A percentile compares a stretch with the other conserved stretches of the same genome.
phyloP scores from a whole-genome alignment of 2,797 vertebrate genomes.

The Linurgus olivaceus region DNA sequence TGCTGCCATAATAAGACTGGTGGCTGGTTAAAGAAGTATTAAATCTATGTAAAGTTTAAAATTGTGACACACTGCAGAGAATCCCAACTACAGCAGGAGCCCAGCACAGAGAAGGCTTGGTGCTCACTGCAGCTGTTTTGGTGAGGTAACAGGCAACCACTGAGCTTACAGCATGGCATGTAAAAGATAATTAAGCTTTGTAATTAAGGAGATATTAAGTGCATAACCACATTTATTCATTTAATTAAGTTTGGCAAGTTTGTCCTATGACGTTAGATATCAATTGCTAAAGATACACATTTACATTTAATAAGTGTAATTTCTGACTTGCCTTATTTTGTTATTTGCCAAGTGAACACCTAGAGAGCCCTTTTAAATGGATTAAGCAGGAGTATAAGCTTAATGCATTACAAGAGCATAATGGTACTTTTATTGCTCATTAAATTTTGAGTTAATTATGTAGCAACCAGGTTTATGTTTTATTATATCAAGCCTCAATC shows the following conservation, averaged over 20 bases:
- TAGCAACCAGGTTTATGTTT: conserved; percentile 54
- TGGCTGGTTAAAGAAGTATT: background rate
- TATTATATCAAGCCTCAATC: background rate
- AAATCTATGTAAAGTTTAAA: background rate
- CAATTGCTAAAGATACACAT: background rate
- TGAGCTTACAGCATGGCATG: background rate
- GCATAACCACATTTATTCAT: background rate
- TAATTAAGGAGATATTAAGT: conserved; percentile 20
- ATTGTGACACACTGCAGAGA: background rate
- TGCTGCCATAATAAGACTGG: background rate
- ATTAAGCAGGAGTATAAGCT: conserved; percentile 43
- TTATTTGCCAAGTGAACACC: conserved; percentile 12
- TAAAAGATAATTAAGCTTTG: background rate
- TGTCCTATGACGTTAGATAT: conserved; percentile 31
- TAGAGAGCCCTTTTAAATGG: conserved; percentile 51
- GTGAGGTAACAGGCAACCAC: background rate
- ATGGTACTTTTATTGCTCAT: conserved; percentile 74
- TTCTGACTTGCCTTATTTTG: conserved; percentile 9
- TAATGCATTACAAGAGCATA: conserved; percentile 57
- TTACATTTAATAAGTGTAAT: background rate
- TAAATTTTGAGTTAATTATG: conserved; percentile 73
- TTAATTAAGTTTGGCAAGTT: conserved; percentile 14
- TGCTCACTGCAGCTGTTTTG: background rate
- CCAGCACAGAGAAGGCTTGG: fast-evolving
- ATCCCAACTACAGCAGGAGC: background rate